A percentile compares a stretch with the other conserved stretches of the same genome.
phyloP scores from a whole-genome alignment of 92 coral and sea anemone species.

The Palythoa caribaeorum region DNA sequence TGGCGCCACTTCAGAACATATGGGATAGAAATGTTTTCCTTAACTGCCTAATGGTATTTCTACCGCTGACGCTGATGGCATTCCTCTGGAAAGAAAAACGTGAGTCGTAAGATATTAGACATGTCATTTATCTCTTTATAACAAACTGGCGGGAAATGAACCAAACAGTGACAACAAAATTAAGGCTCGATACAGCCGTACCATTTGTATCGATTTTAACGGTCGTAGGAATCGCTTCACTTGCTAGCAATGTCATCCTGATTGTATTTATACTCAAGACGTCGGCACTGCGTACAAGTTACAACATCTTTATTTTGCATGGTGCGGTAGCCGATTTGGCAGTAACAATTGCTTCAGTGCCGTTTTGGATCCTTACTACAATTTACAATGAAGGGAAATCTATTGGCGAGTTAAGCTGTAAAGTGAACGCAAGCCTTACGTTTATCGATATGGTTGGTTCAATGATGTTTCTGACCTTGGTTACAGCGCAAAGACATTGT shows the following conservation, averaged over 20 bases:
- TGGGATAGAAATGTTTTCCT: background rate
- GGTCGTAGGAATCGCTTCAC: constrained; percentile 78
- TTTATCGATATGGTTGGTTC: constrained; percentile 80
- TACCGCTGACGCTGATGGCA: background rate
- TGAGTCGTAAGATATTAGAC: background rate
- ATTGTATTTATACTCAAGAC: constrained; percentile 73
- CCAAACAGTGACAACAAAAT: background rate
- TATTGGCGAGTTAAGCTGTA: constrained; percentile 64
- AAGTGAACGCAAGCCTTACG: constrained; percentile 70
- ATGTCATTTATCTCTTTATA: background rate
- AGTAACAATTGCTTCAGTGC: constrained; percentile 72
- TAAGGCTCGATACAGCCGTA: constrained; percentile 69
- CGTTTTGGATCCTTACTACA: constrained; percentile 85
- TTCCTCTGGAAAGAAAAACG: background rate
- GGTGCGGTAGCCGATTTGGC: constrained; percentile 74
- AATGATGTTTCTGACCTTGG: constrained; percentile 68
- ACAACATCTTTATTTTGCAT: constrained; percentile 79
- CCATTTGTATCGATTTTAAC: constrained; percentile 83
- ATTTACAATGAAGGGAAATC: constrained; percentile 71
- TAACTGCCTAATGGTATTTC: constrained; percentile 6
- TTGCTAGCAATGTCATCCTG: constrained; percentile 74
- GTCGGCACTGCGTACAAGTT: constrained; percentile 56
- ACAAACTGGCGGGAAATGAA: background rate
- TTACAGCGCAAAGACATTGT: constrained; percentile 77
- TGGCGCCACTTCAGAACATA: constrained; percentile 42